Base-by-base conservation (phyloP, 2,888 invertebrate genomes). In the Aplocera efformata region DNA sequence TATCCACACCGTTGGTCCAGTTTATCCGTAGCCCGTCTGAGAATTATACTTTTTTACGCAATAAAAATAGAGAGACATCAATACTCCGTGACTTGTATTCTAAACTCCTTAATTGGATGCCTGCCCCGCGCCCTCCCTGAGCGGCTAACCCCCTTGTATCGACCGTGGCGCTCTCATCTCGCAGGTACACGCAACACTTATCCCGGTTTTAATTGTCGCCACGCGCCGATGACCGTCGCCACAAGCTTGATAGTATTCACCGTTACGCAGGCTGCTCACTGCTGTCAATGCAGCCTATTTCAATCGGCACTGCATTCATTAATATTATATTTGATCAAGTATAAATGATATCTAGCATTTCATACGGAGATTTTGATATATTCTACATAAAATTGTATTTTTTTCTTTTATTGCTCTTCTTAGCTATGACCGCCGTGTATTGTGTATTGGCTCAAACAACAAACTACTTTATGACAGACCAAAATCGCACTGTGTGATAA, bases 181-280 rank as follows among this genome's bases (percentile, higher is more conserved):
- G 69, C 84, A 84, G 84, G 86, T 84, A 84, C 72, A 84, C 81
- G 79, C 82, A 84, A 83, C 82, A 84, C 84, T 86, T 84, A 83
- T 85, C 85, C 83, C 79, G 73, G 79, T 80, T 84, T 84, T 85
- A 85, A 85, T 86, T 86, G 86, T 84, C 84, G 81, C 82, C 78
- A 83, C 79, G 82, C 84, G 74, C 79, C 75, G 82, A 79, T 81
- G 82, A 83, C 80, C 81, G 75, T 59, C 60, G 61, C 64, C 63
- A 63, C 58, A 51, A 46, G 33, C 48, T 39, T 35, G 34, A 46
- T 45, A 42, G 30, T 44, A 40, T 35, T 33, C 33, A 50, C 45
- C 43, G 45, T 45, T 45, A 45, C 42, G 42, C 50, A 37, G 30
- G 24, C 32, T 57, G 62, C 54, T 58, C 53, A 54, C 51, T 47